phyloP scores from a whole-genome alignment of 2,888 invertebrate species.

The Megamerina dolium region DNA sequence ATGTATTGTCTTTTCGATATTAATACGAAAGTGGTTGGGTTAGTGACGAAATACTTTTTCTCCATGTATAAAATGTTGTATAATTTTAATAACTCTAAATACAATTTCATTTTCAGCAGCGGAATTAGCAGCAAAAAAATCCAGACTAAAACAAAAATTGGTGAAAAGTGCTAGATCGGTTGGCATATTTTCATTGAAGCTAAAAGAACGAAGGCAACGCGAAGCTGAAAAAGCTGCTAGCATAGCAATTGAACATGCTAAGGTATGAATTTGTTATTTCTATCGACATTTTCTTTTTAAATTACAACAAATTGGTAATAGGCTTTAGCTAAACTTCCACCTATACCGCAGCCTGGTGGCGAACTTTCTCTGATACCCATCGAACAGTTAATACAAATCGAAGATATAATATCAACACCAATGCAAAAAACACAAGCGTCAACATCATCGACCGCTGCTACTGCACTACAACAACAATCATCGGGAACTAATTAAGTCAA shows the following conservation, averaged over 20 bases:
- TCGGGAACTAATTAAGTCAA: constrained; percentile 10
- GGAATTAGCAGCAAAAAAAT: constrained; percentile 61
- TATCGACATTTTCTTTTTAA: not conserved
- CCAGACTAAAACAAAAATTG: constrained; percentile 65
- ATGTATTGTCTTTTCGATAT: too few species aligned
- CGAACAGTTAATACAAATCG: constrained; percentile 71
- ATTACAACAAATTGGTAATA: constrained; percentile 37
- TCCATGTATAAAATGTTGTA: too few species aligned
- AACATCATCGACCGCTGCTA: constrained; percentile 7
- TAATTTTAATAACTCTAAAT: too few species aligned
- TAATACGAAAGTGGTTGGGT: too few species aligned
- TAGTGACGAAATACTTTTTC: too few species aligned
- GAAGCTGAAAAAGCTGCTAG: constrained; percentile 67
- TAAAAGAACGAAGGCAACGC: constrained; percentile 70
- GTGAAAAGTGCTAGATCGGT: constrained; percentile 81
- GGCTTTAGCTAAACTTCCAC: constrained; percentile 47
- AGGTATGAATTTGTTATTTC: constrained; percentile 28
- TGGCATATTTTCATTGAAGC: constrained; percentile 76
- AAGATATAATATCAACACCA: constrained; percentile 51
- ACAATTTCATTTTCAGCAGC: too few species aligned
- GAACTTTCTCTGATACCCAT: constrained; percentile 80
- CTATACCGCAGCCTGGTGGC: constrained; percentile 62
- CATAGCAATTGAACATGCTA: constrained; percentile 55
- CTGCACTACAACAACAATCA: constrained; percentile 14
- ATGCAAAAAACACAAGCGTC: constrained; percentile 27